These are phyloP conservation scores for Rachycentron canadum DNA, from an alignment of 2,797 vertebrate genomes.

Conservation along the genomic window DNA sequence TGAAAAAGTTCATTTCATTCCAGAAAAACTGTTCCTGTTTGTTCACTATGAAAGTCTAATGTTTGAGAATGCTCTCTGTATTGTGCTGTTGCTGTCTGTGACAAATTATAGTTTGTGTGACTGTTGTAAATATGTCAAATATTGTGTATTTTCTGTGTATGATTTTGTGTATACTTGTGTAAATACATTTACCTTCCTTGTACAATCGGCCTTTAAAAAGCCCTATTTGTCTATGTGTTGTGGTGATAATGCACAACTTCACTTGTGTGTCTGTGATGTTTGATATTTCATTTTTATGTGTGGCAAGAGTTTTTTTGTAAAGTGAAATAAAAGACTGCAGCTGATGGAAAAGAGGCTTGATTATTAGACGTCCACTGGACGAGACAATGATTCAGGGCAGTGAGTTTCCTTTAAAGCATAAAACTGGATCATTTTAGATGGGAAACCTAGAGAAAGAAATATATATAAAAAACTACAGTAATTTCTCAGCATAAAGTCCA, in stretches of 20 bases:
- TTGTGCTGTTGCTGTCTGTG: conserved; percentile 71
- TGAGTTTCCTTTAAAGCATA: no score
- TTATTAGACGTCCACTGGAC: conserved; percentile 16
- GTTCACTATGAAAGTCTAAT: conserved; percentile 60
- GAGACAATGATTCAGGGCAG: not conserved
- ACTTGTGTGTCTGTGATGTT: conserved; percentile 64
- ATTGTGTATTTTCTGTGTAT: conserved; percentile 68
- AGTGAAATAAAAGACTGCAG: conserved; percentile 79
- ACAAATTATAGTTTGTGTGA: conserved; percentile 55
- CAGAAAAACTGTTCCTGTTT: conserved; percentile 46
- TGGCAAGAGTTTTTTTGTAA: conserved; percentile 76
- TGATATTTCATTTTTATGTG: conserved; percentile 78
- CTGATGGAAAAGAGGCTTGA: conserved; percentile 38
- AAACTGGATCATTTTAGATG: no score
- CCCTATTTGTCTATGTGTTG: conserved; percentile 67
- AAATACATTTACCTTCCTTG: conserved; percentile 63
- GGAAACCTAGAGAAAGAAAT: no score
- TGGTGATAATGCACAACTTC: conserved; percentile 63
- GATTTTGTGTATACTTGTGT: conserved; percentile 66
- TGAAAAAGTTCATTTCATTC: conserved; percentile 39
- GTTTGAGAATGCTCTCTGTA: conserved; percentile 74
- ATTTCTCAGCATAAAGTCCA: not conserved
- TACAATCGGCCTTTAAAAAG: conserved; percentile 49
- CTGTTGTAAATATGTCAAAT: conserved; percentile 78
- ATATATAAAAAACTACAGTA: no score